phyloP scores from a whole-genome alignment of 2,113 vertebrate genomes.

The Nothobranchius kuhntae region DNA sequence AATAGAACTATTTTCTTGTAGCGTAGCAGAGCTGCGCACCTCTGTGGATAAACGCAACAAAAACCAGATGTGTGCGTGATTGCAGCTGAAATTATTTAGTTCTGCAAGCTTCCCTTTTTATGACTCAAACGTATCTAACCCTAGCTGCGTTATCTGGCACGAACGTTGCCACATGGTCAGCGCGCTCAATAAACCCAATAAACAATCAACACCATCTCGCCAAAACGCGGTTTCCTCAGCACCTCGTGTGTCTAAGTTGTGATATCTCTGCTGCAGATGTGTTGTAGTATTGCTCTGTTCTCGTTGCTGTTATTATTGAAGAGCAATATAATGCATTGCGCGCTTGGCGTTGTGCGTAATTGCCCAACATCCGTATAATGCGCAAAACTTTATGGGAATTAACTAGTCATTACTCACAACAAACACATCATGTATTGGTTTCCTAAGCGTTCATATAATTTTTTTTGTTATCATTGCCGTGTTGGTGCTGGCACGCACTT shows the following conservation, averaged over 20 bases:
- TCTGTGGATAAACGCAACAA: slow-evolving; percentile 10
- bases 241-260: not conserved
- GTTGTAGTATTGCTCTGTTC: not conserved
- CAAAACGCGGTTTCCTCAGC: slow-evolving; percentile 16
- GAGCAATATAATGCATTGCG: not conserved
- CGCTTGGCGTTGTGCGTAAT: not conserved
- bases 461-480: no score
- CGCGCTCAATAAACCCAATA: slow-evolving; percentile 27
- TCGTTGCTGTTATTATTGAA: slow-evolving; percentile 1
- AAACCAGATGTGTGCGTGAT: not conserved
- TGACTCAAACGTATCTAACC: not conserved
- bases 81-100: not conserved
- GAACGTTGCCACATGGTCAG: slow-evolving; percentile 28
- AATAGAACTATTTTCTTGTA: slow-evolving; percentile 4
- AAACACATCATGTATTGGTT: not conserved
- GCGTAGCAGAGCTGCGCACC: slow-evolving; percentile 37
- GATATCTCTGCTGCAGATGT: not conserved
- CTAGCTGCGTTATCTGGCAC: slow-evolving; percentile 12
- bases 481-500: no score
- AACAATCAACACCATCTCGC: slow-evolving; percentile 27
- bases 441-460: no score
- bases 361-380: not conserved
- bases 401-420: not conserved
- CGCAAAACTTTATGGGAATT: not conserved
- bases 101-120: not conserved